Evolutionary conservation across 30 jellyfish, hydroid and myxozoan species (phyloP).

Genomic region (Haliclystus octoradiatus): DNA sequence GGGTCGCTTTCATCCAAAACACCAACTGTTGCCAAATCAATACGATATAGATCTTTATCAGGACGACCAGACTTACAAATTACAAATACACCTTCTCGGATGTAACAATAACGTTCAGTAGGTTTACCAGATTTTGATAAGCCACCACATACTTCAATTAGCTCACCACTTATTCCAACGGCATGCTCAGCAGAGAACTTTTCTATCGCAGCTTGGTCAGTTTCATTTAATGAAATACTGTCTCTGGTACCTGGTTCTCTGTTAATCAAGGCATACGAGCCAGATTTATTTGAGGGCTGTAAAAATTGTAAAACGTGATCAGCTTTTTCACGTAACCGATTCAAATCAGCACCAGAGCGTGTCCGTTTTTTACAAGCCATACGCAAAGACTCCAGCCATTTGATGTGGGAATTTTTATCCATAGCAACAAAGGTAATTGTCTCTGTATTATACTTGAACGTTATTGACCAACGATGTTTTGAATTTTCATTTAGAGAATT

Average conservation of each 20-base stretch:
- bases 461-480: conserved; percentile 38
- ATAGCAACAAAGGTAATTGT: conserved; percentile 25
- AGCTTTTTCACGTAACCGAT: not conserved
- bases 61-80: conserved; percentile 69
- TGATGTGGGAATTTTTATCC: not conserved
- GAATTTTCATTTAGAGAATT: conserved; percentile 24
- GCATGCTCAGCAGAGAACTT: conserved; percentile 58
- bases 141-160: conserved; percentile 12
- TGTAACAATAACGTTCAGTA: conserved; percentile 65
- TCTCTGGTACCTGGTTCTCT: conserved; percentile 28
- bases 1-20: conserved; percentile 89
- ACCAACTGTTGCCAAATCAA: conserved; percentile 69
- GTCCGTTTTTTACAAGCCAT: conserved; percentile 30
- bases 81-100: conserved; percentile 61
- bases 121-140: conserved; percentile 35
- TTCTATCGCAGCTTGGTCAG: conserved; percentile 67
- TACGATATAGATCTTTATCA: conserved; percentile 33
- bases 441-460: conserved; percentile 33
- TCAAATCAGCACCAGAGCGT: conserved; percentile 24
- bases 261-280: not conserved
- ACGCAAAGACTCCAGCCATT: conserved; percentile 8
- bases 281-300: conserved; percentile 23
- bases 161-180: conserved; percentile 44
- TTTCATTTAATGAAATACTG: conserved; percentile 59
- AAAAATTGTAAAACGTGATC: not conserved